These are phyloP conservation scores for Troides helena DNA, from an alignment of 2,888 invertebrate species.

Conservation along the genomic window DNA sequence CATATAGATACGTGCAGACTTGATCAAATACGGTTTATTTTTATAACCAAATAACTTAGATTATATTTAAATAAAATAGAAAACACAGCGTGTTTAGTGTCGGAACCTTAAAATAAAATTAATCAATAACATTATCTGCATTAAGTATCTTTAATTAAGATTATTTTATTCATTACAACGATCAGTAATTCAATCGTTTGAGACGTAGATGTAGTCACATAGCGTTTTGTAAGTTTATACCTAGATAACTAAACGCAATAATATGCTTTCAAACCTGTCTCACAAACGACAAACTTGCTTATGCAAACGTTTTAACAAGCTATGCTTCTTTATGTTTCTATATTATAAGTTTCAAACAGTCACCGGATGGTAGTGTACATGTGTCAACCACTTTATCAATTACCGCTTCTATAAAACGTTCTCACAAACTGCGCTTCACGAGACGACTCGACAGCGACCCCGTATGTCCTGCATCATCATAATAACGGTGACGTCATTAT, in stretches of 20 bases:
- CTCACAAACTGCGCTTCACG: slow-evolving; percentile 46
- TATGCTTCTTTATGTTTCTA: slow-evolving; percentile 42
- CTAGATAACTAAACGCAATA: slow-evolving; percentile 5
- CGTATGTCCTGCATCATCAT: slow-evolving; percentile 65
- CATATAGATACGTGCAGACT: too few relatives aligned
- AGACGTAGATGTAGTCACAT: not conserved
- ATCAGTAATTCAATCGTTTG: slow-evolving; percentile 9
- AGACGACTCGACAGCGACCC: slow-evolving; percentile 41
- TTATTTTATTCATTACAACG: not conserved
- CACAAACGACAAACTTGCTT: slow-evolving; percentile 23
- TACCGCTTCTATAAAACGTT: slow-evolving; percentile 42
- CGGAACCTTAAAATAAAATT: not conserved
- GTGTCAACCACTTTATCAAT: slow-evolving; percentile 65
- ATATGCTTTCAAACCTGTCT: slow-evolving; percentile 24
- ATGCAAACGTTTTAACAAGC: slow-evolving; percentile 5
- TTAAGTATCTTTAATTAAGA: not conserved
- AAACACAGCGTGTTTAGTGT: not conserved
- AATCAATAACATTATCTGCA: too few relatives aligned
- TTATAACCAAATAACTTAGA: not conserved
- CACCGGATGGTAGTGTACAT: slow-evolving; percentile 51
- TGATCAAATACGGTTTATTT: too few relatives aligned
- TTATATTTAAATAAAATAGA: not conserved
- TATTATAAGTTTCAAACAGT: slow-evolving; percentile 42
- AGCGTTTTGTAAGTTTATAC: slow-evolving; percentile 15
- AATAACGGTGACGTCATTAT: slow-evolving; percentile 64